phyloP scores from a whole-genome alignment of 2,797 vertebrate species.

The Prunella strophiata region DNA sequence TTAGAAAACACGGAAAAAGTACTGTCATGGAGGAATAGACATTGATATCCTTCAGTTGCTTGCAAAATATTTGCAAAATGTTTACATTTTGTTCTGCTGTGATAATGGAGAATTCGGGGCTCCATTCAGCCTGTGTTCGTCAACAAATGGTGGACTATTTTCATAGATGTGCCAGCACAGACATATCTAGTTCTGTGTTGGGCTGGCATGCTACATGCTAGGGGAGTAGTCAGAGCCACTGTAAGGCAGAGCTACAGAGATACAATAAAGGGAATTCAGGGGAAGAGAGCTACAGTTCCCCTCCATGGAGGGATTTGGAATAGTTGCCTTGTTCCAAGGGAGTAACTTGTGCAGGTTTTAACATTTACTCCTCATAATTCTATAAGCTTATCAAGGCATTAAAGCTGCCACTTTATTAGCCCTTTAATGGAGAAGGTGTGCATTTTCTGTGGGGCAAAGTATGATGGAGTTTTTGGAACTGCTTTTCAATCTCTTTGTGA shows the following conservation, averaged over 20 bases:
- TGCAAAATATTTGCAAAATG: background rate
- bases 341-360: background rate
- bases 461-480: background rate
- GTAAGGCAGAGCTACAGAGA: background rate
- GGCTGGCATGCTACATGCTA: fast-evolving
- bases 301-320: background rate
- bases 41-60: background rate
- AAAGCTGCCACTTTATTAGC: background rate
- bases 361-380: background rate
- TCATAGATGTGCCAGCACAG: background rate
- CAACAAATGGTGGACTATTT: background rate
- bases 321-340: background rate
- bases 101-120: background rate
- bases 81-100: background rate
- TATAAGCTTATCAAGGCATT: background rate
- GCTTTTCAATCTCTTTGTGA: background rate
- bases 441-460: background rate
- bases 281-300: background rate
- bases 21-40: background rate
- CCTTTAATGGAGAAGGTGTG: background rate
- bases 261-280: background rate
- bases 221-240: background rate
- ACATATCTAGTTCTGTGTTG: background rate
- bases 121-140: background rate
- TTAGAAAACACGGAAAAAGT: background rate